Evolutionary conservation across 2,888 invertebrate genomes (phyloP).

Genomic region (Lasioglossum marginatum): DNA sequence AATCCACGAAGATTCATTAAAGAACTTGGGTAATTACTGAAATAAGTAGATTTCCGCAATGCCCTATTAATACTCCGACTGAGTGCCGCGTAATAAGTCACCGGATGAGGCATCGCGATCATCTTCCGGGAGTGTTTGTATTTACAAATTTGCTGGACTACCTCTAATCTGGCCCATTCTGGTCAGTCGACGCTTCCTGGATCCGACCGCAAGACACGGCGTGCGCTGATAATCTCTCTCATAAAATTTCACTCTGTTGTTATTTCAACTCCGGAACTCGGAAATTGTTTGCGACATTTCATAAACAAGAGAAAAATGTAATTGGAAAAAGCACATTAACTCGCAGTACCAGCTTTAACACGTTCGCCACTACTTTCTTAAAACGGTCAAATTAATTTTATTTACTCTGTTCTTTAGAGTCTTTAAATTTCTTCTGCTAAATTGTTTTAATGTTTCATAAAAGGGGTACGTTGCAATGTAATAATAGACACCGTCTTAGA

Average conservation of each 20-base stretch:
- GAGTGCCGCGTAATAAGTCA: not conserved
- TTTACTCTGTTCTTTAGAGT: not conserved
- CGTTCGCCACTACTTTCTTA: too few relatives aligned
- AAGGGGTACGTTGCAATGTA: not conserved
- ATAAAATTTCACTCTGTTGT: not conserved
- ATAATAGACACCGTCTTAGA: not conserved
- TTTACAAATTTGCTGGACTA: not conserved
- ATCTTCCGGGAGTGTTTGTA: not conserved
- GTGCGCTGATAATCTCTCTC: not conserved
- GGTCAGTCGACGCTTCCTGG: not conserved
- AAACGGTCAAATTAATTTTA: not conserved
- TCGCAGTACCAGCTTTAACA: too few relatives aligned
- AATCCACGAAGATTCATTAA: constrained; percentile 2
- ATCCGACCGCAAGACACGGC: not conserved
- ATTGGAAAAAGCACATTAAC: not conserved
- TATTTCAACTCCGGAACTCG: not conserved
- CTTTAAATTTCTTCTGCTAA: too few relatives aligned
- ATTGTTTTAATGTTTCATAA: too few relatives aligned
- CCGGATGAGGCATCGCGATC: not conserved
- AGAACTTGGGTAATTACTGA: not conserved
- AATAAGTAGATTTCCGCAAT: constrained; percentile 1
- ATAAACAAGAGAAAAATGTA: not conserved
- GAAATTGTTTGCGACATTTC: not conserved
- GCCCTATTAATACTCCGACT: not conserved
- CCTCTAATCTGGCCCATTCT: not conserved